phyloP scores from a whole-genome alignment of 2,888 invertebrate species.

The Torymus aiolomorphi region DNA sequence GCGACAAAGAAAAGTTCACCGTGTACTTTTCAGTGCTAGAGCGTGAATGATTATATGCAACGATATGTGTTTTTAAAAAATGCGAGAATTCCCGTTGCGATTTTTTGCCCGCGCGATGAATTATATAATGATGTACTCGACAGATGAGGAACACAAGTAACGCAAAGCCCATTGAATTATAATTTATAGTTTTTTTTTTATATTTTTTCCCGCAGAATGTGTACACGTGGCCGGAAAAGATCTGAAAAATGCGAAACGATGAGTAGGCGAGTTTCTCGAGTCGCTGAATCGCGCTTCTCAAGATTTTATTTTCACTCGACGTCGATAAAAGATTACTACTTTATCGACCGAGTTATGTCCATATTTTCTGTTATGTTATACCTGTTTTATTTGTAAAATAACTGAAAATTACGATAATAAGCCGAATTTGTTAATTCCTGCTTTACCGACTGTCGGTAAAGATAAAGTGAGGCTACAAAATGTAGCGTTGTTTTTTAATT shows the following conservation, averaged over 20 bases:
- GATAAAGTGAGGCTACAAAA: too few relatives aligned
- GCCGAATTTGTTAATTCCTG: too few relatives aligned
- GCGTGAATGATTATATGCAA: too few relatives aligned
- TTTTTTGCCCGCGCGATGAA: constrained; percentile 33
- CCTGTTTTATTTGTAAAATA: too few relatives aligned
- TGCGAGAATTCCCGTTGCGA: constrained; percentile 7
- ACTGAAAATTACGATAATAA: too few relatives aligned
- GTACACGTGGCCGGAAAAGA: constrained; percentile 64
- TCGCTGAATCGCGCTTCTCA: constrained; percentile 47
- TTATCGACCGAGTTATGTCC: too few relatives aligned
- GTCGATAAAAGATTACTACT: not conserved
- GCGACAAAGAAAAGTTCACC: too few relatives aligned
- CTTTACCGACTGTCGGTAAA: too few relatives aligned
- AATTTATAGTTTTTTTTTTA: constrained; percentile 30
- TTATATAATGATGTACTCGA: constrained; percentile 7
- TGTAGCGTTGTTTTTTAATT: too few relatives aligned
- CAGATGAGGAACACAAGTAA: constrained; percentile 47
- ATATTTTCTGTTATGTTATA: too few relatives aligned
- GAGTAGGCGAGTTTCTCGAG: constrained; percentile 56
- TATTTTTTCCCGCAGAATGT: constrained; percentile 41
- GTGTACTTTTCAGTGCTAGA: too few relatives aligned
- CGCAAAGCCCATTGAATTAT: constrained; percentile 43
- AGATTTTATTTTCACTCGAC: constrained; percentile 10
- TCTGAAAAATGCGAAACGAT: constrained; percentile 62
- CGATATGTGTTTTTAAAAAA: not conserved